These are phyloP conservation scores for Heteromyza rotundicornis DNA, from an alignment of 2,888 invertebrate species.

Conservation along the genomic window DNA sequence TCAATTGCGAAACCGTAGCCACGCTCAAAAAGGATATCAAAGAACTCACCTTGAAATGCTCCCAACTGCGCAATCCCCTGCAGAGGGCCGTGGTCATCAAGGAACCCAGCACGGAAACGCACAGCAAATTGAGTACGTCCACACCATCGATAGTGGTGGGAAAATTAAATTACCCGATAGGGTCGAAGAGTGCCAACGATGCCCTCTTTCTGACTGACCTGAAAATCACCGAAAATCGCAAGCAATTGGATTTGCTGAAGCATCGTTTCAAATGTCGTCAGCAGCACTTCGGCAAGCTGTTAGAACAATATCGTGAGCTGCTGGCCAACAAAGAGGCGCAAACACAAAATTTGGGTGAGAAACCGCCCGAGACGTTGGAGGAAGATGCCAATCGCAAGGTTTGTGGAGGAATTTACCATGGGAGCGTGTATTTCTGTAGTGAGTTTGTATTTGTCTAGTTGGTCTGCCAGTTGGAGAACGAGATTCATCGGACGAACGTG, in stretches of 20 bases:
- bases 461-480: slow-evolving; percentile 77
- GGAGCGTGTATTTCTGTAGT: neutral
- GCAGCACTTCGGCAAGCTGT: slow-evolving; percentile 66
- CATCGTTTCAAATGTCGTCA: slow-evolving; percentile 73
- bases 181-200: slow-evolving; percentile 64
- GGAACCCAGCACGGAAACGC: slow-evolving; percentile 40
- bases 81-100: slow-evolving; percentile 54
- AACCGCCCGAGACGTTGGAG: slow-evolving; percentile 62
- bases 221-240: slow-evolving; percentile 72
- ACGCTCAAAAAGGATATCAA: slow-evolving; percentile 78
- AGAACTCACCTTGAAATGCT: slow-evolving; percentile 68
- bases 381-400: slow-evolving; percentile 74
- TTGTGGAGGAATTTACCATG: slow-evolving; percentile 17
- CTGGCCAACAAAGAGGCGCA: slow-evolving; percentile 67
- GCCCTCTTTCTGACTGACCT: slow-evolving; percentile 69
- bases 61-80: slow-evolving; percentile 55
- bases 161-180: slow-evolving; percentile 61
- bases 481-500: slow-evolving; percentile 79
- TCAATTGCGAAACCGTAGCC: slow-evolving; percentile 73
- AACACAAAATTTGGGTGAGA: slow-evolving; percentile 53
- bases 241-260: slow-evolving; percentile 75
- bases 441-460: slow-evolving; percentile 61
- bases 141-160: slow-evolving; percentile 54
- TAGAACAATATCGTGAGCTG: slow-evolving; percentile 69
- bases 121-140: slow-evolving; percentile 34